Base-by-base conservation (phyloP, 2,113 vertebrate genomes). In the Elephantulus edwardii region DNA sequence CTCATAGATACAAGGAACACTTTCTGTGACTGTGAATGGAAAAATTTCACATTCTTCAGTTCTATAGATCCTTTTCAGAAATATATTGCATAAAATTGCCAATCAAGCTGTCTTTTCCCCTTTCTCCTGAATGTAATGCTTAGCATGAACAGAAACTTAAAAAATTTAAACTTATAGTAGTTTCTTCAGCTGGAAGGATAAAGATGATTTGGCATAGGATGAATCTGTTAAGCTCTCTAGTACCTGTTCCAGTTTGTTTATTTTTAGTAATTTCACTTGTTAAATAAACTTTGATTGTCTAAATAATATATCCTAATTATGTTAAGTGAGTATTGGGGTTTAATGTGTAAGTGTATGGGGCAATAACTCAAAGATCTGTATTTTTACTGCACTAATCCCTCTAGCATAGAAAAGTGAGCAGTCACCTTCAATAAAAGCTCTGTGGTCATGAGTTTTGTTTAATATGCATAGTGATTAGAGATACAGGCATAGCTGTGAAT, bases 21-120 rank as follows among this genome's bases (percentile, higher is more conserved):
- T 86, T 95, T 96, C 86, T 86, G 44, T 64, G 88, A 44, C 16
- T 95, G 76, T 90, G 78, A 88, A 40, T 78, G 71, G 93, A 96
- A 88, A 52, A 48, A 94, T 56, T 92, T 19, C 62, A 28, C 85
- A 83, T 88, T 94, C 40, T 85, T 94, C 86, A 93, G 30, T 42
- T 95, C 82, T 78, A 7, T 91, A 54, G 11, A 24, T 6, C 33
- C 33, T 22, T 89, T 85, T 93, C 24, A 92, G 48, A 94, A 94
- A 13, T 70, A 1, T 48, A 78, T 26, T 42, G 71, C 12, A 88
- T 42, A 44, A 91, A 64, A 93, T 68, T 64, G 44, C n/a, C n/a
- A n/a, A n/a, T n/a, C n/a, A n/a, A n/a, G n/a, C 6, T 48, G 8
- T 62, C 6, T 9, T 44, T 52, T 50, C n/a, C 22, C 70, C 28